Evolutionary conservation across 1,140 invertebrate species (phyloP).

Genomic region (Bombus picipes): DNA sequence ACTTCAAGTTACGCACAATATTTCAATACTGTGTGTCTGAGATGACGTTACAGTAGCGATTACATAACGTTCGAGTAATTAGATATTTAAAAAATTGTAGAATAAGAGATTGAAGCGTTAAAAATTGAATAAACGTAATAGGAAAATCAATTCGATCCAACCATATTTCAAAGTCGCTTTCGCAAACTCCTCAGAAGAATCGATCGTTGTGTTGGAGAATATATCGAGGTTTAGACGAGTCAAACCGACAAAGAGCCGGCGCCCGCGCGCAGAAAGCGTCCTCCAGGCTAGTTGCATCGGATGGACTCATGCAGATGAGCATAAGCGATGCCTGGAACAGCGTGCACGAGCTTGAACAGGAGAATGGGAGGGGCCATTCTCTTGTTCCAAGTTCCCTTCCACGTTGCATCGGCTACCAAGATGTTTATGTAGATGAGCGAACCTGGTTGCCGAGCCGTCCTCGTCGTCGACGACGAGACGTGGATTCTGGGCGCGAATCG

Average conservation of each 20-base stretch:
- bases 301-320: constrained; percentile 64
- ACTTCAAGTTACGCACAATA: too few relatives aligned
- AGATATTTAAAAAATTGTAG: too few relatives aligned
- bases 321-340: constrained; percentile 44
- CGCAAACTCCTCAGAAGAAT: background rate
- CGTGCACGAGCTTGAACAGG: constrained; percentile 15
- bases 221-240: background rate
- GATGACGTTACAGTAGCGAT: too few relatives aligned
- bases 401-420: constrained; percentile 55
- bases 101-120: background rate
- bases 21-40: too few relatives aligned
- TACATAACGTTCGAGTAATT: too few relatives aligned
- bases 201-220: background rate
- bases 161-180: too few relatives aligned
- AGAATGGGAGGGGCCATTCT: constrained; percentile 31
- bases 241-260: constrained; percentile 10
- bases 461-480: constrained; percentile 32
- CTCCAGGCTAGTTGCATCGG: constrained; percentile 36
- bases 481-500: constrained; percentile 42
- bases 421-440: constrained; percentile 74
- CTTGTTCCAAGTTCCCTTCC: constrained; percentile 38
- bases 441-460: constrained; percentile 15
- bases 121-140: background rate
- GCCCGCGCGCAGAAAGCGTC: background rate
- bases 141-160: background rate